These are phyloP conservation scores for Mesitornis unicolor DNA, from an alignment of 2,113 vertebrate species.

Conservation along the genomic window DNA sequence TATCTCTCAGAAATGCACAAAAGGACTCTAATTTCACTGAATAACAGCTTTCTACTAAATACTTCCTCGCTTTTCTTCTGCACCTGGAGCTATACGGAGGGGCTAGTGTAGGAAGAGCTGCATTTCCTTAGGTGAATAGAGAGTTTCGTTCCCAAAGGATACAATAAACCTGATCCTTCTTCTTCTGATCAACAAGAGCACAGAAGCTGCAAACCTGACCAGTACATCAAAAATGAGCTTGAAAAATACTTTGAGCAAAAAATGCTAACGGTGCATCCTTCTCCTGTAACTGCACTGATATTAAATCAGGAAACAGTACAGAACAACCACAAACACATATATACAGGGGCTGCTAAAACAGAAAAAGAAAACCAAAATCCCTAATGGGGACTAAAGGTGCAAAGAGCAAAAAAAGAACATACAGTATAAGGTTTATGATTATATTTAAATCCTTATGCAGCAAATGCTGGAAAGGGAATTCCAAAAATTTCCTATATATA, in stretches of 20 bases:
- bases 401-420: slow-evolving; percentile 58
- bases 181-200: slow-evolving; percentile 63
- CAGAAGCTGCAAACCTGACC: slow-evolving; percentile 74
- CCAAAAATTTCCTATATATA: neutral
- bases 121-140: slow-evolving; percentile 8
- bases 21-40: neutral
- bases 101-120: neutral
- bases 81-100: neutral
- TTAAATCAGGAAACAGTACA: slow-evolving; percentile 81
- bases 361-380: slow-evolving; percentile 75
- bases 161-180: slow-evolving; percentile 44
- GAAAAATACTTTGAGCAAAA: slow-evolving; percentile 80
- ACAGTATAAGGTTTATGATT: slow-evolving; percentile 2
- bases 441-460: slow-evolving; percentile 51
- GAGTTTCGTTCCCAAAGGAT: neutral
- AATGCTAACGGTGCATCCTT: slow-evolving; percentile 83
- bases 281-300: slow-evolving; percentile 70
- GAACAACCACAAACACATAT: slow-evolving; percentile 74
- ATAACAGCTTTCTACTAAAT: neutral
- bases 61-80: neutral
- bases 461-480: slow-evolving; percentile 17
- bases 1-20: neutral
- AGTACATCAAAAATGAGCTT: slow-evolving; percentile 79
- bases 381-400: slow-evolving; percentile 71
- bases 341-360: slow-evolving; percentile 77